Percentiles rank a stretch among this genome's conserved stretches.
Conservation (phyloP, 2,113 vertebrate species). For the Oreochromis niloticus region DNA sequence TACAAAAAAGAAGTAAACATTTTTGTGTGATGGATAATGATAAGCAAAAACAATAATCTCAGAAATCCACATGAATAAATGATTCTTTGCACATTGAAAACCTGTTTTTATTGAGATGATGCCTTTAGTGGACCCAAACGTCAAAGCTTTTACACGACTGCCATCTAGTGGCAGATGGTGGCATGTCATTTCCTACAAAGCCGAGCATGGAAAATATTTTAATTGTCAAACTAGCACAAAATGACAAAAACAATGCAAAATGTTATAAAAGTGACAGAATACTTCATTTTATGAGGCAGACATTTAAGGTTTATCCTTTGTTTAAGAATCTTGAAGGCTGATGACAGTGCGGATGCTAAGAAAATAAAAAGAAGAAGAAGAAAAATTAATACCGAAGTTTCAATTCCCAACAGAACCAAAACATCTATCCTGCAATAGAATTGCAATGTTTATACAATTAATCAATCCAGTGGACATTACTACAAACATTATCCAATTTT, state of each 20-base stretch:
- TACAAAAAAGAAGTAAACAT: neutral
- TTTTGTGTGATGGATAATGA: neutral
- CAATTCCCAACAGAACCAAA: neutral
- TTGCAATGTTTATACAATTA: neutral
- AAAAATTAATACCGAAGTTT: neutral
- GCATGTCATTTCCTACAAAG: neutral
- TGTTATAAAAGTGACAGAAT: neutral
- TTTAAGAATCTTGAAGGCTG: conserved; percentile 12
- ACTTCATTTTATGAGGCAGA: neutral
- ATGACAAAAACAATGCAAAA: neutral
- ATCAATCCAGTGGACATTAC: neutral
- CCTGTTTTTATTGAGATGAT: neutral
- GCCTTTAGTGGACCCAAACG: neutral
- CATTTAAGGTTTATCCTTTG: neutral
- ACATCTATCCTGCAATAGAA: neutral
- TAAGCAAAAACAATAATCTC: neutral
- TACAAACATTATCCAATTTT: neutral
- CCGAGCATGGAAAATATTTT: neutral
- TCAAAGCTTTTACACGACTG: conserved; percentile 16
- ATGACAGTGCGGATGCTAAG: conserved; percentile 50
- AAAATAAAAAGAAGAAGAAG: neutral
- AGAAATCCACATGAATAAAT: neutral
- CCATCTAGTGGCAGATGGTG: conserved; percentile 57
- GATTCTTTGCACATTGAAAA: neutral
- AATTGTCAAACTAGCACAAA: neutral